Base-by-base conservation (phyloP, 2,888 invertebrate species). In the Lapara coniferarum region DNA sequence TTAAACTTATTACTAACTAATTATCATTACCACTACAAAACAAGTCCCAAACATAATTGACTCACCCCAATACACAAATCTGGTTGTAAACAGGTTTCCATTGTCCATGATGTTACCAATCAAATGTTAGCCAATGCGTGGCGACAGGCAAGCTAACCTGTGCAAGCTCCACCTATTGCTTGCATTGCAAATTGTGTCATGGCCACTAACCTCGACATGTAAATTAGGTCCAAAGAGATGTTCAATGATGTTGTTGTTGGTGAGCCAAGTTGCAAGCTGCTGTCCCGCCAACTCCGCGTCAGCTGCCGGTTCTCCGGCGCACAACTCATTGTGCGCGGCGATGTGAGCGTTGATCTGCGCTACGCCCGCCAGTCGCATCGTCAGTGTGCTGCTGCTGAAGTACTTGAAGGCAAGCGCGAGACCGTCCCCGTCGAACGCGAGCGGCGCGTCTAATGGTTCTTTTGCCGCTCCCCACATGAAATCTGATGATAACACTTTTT, bases 211-310 rank as follows among this genome's bases (percentile, higher is more conserved):
- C 95, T 99, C 99, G 56, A 98, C 98, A 91, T 99, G 99, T 76
- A 98, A 94, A 94, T 99, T 99, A 49, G 99, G 99, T n/a, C 99
- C 98, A 93, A 98, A 99, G 71, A 99, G 96, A 86, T 98, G 98
- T 79, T 98, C 97, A 77, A 98, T 97, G 73, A 99, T 98, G 85
- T 97, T 97, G 87, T 98, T 97, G 75, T 95, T 96, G 0, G 97
- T 96, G 25, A 99, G 93, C 98, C 98, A 99, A 75, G 97, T 95
- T 0, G 98, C 98, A 76, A 99, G 95, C 77, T 96, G 96, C 75
- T 97, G 96, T 0, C 97, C 98, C 51, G 97, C 96, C 46, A 96
- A 93, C 83, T 98, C 98, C 0, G 97, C 97, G 83, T 98, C 98
- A 0, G 97, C 96, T 0, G 97, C 95, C 0, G 97, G 96, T 81